Base-by-base conservation (phyloP, 2,113 vertebrate genomes). In the Taxidea taxus region DNA sequence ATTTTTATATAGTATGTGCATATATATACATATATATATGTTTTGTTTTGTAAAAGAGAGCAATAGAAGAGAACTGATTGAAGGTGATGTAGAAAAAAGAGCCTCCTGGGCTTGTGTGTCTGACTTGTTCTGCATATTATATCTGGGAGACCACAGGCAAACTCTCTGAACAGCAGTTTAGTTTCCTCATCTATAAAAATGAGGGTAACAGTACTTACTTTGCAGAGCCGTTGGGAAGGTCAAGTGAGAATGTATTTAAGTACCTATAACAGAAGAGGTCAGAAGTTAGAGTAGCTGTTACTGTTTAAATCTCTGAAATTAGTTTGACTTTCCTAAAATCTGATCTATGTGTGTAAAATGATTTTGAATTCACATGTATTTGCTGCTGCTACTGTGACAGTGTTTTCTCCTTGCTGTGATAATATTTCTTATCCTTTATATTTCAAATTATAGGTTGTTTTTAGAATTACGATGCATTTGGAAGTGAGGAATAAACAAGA, bases 381-480 rank as follows among this genome's bases (percentile, higher is more conserved):
- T 87, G 54, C 80, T 92, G 12, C 21, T 90, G 25, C 20, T 89
- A 10, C 64, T 87, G 64, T 44, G 27, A 83, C 20, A 58, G 25
- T 85, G 82, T 62, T 95, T 87, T 54, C 29, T 12, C 20, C 56
- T 95, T 94, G 27, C 60, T 94, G 42, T 75, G 39, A 72, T 84
- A 75, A 49, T 90, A 86, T 64, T 84, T 20, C 13, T 74, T 94
- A 58, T 34, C 34, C n/a, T 93, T 96, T 90, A 16, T 87, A 93
- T 96, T 92, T 92, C 42, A 89, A 72, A 75, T 83, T 95, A 12
- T 47, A 90, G 39, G 6, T 15, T 86, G 18, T 70, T 84, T 87
- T 94, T 92, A 78, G 62, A 92, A 92, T 83, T 90, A 83, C 87
- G 15, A n/a, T 95, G 10, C 11, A 44, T 77, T 91, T 94, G 23